Base-by-base conservation (phyloP, 2,888 invertebrate genomes). In the Macroteleia sp. region DNA sequence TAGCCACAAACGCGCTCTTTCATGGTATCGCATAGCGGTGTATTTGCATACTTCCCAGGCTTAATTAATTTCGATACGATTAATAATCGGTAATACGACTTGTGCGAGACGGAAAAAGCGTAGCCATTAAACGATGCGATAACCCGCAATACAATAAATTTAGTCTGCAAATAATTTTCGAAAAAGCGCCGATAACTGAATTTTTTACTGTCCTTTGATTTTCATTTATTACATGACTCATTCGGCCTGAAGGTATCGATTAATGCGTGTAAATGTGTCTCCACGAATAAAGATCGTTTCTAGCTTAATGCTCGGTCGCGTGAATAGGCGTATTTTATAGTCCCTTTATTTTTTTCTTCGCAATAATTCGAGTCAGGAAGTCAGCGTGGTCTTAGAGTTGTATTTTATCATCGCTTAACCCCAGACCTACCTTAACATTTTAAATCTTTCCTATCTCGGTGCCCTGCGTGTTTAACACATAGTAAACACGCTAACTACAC, bases 361-460 rank as follows among this genome's bases (percentile, higher is more conserved):
- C 41, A 70, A 80, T 90, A 89, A 90, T 89, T 90, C 86, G 86
- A 87, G 82, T 77, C 69, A 83, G 83, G 81, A 87, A 89, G 87
- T 88, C 88, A 88, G 88, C 85, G 86, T 59, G 86, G 86, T 87
- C 83, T 87, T 86, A 84, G 80, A 85, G 85, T 86, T 88, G 90
- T 90, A 90, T 90, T 91, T 91, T 90, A 90, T 91, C 90, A 91
- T 91, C 90, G 86, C 90, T 90, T 90, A 89, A 88, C 85, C 85
- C 82, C 83, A 85, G 88, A 90, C 90, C 90, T 90, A 85, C 89
- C 87, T 86, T 86, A 90, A 90, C 89, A 89, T 90, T 90, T 90
- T 89, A 90, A 90, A 90, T 88, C 89, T 90, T 87, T 87, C 85
- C 87, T 87, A 88, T 88, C 87, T 88, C 80, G 79, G 82, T 80